phyloP scores from a whole-genome alignment of 2,888 invertebrate genomes.

The Lagria hirta region DNA sequence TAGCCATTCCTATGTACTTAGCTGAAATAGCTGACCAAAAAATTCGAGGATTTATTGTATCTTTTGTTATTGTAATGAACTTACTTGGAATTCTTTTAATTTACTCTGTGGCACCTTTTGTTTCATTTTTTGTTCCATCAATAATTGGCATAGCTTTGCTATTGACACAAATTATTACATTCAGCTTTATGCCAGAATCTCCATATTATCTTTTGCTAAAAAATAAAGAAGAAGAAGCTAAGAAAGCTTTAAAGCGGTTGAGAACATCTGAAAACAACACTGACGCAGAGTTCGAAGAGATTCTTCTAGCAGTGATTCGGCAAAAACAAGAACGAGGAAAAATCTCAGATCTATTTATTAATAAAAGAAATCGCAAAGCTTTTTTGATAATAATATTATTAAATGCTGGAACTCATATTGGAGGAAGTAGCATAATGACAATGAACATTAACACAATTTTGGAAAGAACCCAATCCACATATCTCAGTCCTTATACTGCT shows the following conservation, averaged over 20 bases:
- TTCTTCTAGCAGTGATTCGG: conserved; percentile 12
- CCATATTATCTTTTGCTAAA: conserved; percentile 31
- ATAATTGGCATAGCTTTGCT: conserved; percentile 22
- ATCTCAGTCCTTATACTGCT: conserved; percentile 3
- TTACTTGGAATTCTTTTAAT: conserved; percentile 28
- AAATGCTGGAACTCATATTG: no score
- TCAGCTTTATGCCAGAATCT: conserved; percentile 30
- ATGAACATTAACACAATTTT: no score
- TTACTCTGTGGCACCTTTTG: conserved; percentile 29
- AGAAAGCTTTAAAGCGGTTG: conserved; percentile 24
- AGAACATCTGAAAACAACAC: conserved; percentile 14
- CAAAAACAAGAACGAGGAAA: conserved; percentile 18
- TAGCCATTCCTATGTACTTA: conserved; percentile 28
- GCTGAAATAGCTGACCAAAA: conserved; percentile 32
- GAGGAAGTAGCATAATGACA: no score
- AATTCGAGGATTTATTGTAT: conserved; percentile 32
- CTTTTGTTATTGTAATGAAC: conserved; percentile 30
- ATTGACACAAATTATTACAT: conserved; percentile 15
- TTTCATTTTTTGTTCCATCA: conserved; percentile 22
- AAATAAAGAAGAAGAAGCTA: conserved; percentile 20
- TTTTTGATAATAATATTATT: no score
- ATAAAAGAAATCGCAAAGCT: no score
- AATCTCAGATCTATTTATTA: no score
- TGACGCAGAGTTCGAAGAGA: conserved; percentile 20
- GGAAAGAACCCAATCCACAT: no score